phyloP scores from a whole-genome alignment of 2,797 vertebrate species.

The Vireo griseus region DNA sequence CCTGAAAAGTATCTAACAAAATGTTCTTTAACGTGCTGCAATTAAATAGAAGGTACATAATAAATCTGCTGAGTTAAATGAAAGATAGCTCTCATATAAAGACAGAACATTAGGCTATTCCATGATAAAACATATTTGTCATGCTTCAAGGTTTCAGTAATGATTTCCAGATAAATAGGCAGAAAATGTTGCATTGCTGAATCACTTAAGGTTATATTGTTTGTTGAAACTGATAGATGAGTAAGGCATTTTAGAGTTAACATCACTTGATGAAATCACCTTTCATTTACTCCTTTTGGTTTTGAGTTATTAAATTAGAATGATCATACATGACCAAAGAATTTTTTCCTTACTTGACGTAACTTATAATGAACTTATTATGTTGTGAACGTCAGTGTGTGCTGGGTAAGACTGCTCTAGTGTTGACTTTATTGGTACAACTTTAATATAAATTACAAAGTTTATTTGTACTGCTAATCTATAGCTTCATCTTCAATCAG shows the following conservation, averaged over 20 bases:
- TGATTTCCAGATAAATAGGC: neutral
- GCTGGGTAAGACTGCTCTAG: neutral
- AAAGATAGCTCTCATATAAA: neutral
- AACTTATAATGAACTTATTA: neutral
- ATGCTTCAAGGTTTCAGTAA: neutral
- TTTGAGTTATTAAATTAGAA: neutral
- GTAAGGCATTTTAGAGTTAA: neutral
- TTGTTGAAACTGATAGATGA: neutral
- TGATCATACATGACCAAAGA: neutral
- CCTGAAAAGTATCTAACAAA: neutral
- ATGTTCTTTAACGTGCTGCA: neutral
- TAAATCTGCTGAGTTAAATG: neutral
- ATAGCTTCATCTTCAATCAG: neutral
- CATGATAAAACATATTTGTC: neutral
- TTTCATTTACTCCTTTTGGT: neutral
- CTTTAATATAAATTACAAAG: neutral
- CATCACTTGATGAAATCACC: neutral
- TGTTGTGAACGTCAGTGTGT: fast-evolving
- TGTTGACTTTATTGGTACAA: neutral
- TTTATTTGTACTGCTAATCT: neutral
- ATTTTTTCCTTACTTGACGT: neutral
- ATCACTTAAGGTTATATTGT: neutral
- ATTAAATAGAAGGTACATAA: neutral
- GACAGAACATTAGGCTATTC: neutral
- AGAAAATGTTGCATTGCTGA: neutral